These are phyloP conservation scores for Sinopyrophorus schimmeli DNA, from an alignment of 2,888 invertebrate genomes.

Conservation along the genomic window DNA sequence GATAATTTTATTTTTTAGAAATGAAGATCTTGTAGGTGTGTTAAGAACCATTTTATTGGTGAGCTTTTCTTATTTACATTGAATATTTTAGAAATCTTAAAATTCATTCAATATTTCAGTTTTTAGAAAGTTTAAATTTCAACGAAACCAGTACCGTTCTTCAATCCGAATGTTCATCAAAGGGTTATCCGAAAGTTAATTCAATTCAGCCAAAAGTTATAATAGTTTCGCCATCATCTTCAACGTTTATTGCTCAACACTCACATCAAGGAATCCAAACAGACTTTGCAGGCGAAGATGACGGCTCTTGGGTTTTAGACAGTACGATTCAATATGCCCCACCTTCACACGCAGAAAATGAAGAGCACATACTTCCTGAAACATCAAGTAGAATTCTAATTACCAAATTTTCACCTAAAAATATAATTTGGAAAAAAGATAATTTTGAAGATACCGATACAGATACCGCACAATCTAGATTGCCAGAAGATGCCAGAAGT, in stretches of 20 bases:
- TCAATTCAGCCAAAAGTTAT: constrained; percentile 19
- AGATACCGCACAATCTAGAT: no score
- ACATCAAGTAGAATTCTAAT: no score
- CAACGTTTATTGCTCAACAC: background rate
- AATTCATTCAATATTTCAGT: constrained; percentile 11
- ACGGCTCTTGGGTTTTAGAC: background rate
- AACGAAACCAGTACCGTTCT: constrained; percentile 25
- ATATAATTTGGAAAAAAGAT: no score
- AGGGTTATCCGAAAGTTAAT: constrained; percentile 18
- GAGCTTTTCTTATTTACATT: constrained; percentile 8
- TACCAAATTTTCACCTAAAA: no score
- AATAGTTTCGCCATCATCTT: constrained; percentile 15
- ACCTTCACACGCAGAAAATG: no score
- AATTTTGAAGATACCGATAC: no score
- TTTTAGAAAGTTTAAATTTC: constrained; percentile 34
- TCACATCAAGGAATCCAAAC: constrained; percentile 2
- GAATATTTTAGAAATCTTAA: background rate
- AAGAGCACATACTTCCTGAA: no score
- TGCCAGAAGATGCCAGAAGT: no score
- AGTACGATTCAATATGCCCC: constrained; percentile 1
- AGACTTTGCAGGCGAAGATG: background rate
- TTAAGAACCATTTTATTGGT: constrained; percentile 35
- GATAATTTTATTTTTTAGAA: constrained; percentile 23
- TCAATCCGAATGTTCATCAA: constrained; percentile 21
- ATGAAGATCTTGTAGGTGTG: constrained; percentile 27